Evolutionary conservation across 1,140 invertebrate genomes (phyloP), one percentile per base, ranked within the genome.

Genomic region (Ganaspis sp.): DNA sequence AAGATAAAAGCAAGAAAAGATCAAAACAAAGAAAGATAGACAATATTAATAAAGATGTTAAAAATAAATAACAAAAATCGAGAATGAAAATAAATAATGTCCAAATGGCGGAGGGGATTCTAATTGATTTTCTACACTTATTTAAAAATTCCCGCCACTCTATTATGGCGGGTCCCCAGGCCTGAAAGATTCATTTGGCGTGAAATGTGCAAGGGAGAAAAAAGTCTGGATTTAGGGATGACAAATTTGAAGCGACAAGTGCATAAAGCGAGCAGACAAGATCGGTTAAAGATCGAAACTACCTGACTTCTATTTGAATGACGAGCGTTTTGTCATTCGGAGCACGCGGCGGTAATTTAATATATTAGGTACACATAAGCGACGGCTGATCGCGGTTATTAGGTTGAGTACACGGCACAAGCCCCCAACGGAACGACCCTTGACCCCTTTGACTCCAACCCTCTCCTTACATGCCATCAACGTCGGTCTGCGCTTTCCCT

Each of bases 361-460:
- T 90, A 88, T 87, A 90, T 90, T 90, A 90, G 81, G 85, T 86
- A 88, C 86, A 89, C 87, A 89, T 88, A 90, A 89, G 87, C 87
- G 85, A 87, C 85, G 88, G 85, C 86, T 90, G 88, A 90, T 91
- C 87, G 88, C 82, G 85, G 86, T 89, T 90, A 90, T 91, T 90
- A 90, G 87, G 87, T 90, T 90, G 84, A 81, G 81, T 86, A 85
- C 84, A 84, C 76, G 82, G 81, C 83, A 69, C 83, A 82, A 83
- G 83, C 85, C 84, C 80, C 81, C 82, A 81, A 80, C 73, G 78
- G 42, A 74, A 71, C 84, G 83, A 88, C 78, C 84, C 78, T 74
- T 85, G 85, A 87, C 85, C 84, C 74, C 73, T 73, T 84, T 42
- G 4, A 29, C n/a, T 75, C 58, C 79, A 77, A 17, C 49, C 76